Conservation (phyloP, 2,888 invertebrate species). For the Rhingia campestris region DNA sequence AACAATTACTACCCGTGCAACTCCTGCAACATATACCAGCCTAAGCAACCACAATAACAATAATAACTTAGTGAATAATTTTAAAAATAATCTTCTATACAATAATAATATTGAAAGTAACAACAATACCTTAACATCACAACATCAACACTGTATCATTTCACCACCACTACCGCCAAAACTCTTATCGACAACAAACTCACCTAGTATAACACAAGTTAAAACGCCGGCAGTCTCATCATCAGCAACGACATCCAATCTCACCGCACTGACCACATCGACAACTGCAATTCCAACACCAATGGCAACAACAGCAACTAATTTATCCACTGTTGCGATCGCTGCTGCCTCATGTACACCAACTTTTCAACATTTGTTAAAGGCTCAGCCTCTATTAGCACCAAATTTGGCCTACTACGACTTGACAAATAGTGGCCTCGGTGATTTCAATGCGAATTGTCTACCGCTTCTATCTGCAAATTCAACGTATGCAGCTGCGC, state of each 20-base stretch:
- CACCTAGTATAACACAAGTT: conserved; percentile 52
- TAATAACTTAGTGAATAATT: conserved; percentile 63
- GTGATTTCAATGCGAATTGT: conserved; percentile 80
- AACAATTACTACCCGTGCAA: conserved; percentile 79
- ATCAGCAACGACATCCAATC: conserved; percentile 71
- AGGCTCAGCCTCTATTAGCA: conserved; percentile 75
- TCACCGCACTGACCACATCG: conserved; percentile 78
- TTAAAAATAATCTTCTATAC: conserved; percentile 75
- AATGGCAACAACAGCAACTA: conserved; percentile 69
- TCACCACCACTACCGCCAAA: conserved; percentile 41
- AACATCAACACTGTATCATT: conserved; percentile 62
- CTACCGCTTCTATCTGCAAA: conserved; percentile 79
- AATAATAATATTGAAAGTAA: conserved; percentile 71
- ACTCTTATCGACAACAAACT: conserved; percentile 45
- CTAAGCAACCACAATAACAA: conserved; percentile 75
- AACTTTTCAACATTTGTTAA: conserved; percentile 76
- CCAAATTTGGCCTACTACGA: conserved; percentile 70
- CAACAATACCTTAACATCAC: conserved; percentile 62
- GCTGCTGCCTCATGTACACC: conserved; percentile 62
- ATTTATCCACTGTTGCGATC: conserved; percentile 63
- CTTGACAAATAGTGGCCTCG: conserved; percentile 46
- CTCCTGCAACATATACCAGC: conserved; percentile 77
- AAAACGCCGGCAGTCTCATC: conserved; percentile 39
- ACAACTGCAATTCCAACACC: conserved; percentile 80
- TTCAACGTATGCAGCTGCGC: conserved; percentile 62